These are phyloP conservation scores for Nasonia giraulti DNA, from an alignment of 1,140 invertebrate species.

Conservation along the genomic window DNA sequence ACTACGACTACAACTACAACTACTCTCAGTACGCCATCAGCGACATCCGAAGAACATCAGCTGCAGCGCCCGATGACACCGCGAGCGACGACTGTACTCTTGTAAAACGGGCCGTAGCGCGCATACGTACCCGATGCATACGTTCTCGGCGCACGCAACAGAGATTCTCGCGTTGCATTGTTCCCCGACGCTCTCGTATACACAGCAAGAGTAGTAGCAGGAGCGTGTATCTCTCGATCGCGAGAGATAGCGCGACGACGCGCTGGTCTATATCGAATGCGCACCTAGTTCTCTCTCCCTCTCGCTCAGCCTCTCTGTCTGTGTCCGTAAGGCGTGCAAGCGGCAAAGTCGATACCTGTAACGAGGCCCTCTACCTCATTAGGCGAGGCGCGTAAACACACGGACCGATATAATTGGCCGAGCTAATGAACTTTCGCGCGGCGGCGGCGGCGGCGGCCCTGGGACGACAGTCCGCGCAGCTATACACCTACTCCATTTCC, in stretches of 20 bases:
- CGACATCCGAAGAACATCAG: slow-evolving; percentile 24
- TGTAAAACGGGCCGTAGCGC: neutral
- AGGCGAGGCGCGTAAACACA: neutral
- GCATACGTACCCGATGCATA: neutral
- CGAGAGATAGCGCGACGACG: neutral
- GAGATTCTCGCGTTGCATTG: neutral
- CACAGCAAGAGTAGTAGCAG: too few relatives aligned
- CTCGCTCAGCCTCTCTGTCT: too few relatives aligned
- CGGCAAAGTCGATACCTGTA: too few relatives aligned
- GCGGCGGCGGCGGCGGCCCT: too few relatives aligned
- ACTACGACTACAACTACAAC: slow-evolving; percentile 30
- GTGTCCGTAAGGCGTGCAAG: too few relatives aligned
- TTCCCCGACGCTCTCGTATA: too few relatives aligned
- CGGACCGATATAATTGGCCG: neutral
- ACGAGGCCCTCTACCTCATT: neutral
- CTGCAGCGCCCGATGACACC: slow-evolving; percentile 8
- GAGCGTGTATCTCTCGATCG: too few relatives aligned
- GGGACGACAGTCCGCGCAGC: too few relatives aligned
- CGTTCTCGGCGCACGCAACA: neutral
- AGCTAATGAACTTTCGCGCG: neutral
- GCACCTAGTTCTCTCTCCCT: too few relatives aligned
- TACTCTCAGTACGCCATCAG: slow-evolving; percentile 37
- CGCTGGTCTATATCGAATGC: neutral
- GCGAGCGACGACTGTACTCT: neutral
- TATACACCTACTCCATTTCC: too few relatives aligned